Conservation (phyloP, 1,140 invertebrate genomes). For the Orussus abietinus region DNA sequence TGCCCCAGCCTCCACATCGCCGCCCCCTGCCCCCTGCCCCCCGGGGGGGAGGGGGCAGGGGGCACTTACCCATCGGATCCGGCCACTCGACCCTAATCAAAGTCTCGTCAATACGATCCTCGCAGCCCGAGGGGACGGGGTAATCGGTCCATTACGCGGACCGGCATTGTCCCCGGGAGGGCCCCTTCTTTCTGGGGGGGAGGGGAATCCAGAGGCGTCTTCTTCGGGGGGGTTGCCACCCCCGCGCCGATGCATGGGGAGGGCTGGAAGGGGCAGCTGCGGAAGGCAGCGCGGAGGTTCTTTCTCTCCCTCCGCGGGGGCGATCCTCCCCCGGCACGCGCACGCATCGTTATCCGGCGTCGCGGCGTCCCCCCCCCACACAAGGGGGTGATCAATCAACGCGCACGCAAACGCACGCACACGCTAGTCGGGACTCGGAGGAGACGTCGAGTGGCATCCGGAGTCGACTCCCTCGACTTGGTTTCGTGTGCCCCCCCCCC, state of each 20-base stretch:
- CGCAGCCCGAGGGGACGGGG: constrained; percentile 44
- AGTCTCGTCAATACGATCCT: constrained; percentile 54
- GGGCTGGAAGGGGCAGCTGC: no score
- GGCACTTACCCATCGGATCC: constrained; percentile 48
- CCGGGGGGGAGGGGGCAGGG: constrained; percentile 12
- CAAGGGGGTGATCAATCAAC: constrained; percentile 36
- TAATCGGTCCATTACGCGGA: constrained; percentile 54
- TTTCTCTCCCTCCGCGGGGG: no score
- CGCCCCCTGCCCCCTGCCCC: no score
- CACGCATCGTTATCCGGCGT: constrained; percentile 34
- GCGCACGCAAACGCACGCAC: background rate
- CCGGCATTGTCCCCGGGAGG: constrained; percentile 48
- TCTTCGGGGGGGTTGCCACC: no score
- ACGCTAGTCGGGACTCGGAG: background rate
- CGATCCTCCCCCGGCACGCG: constrained; percentile 38
- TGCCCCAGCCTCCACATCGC: no score
- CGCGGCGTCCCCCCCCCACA: no score
- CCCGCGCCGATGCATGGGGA: no score
- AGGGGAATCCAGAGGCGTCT: no score
- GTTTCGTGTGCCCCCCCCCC: no score
- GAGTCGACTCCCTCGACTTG: background rate
- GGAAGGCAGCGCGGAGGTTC: no score
- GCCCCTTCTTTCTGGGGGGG: no score
- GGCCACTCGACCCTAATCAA: constrained; percentile 55
- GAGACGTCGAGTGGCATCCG: background rate